Evolutionary conservation across 2,888 invertebrate species (phyloP), one percentile per base, ranked within the genome.

Genomic region (Eupithecia insigniata): DNA sequence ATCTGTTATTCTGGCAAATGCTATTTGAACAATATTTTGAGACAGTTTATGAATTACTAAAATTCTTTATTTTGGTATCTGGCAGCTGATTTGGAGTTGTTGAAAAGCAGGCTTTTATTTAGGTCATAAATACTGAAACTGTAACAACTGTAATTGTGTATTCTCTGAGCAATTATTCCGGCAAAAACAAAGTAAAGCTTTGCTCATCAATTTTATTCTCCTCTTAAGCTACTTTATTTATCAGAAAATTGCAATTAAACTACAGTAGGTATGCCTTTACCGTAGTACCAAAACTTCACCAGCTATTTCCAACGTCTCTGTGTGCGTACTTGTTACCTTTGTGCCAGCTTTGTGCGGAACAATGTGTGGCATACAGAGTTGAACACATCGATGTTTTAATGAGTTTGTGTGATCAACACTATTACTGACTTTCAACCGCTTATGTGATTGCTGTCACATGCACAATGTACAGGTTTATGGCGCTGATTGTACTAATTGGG

Each of bases 321-420:
- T 36, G 36, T 22, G 2, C 16, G 32, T 26, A 55, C 55, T 62
- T 34, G 62, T 64, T 39, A 64, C 64, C 14, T 64, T 64, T 69
- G 46, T 34, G 55, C 55, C 55, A 26, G 55, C 26, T 26, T 55
- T 55, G 55, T 55, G 26, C 55, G 14, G 26, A 55, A 55, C 30
- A 61, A 22, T 10, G 64, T 55, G 46, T 28, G 67, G 8, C 66
- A 51, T 55, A 51, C 62, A 55, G 61, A 43, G 58, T 69, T 64
- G 55, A 67, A 70, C 69, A 73, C 69, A 73, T 68, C 66, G 66
- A 74, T 73, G 67, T 70, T 66, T 26, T 73, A 70, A 73, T 70
- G 67, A 73, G 60, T 30, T 69, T 74, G 68, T 67, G 60, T 69
- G 66, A 69, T 64, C 69, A 71, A 69, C 69, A 60, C 55, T 55